Evolutionary conservation across 2,888 invertebrate species (phyloP).

Genomic region (Nomada flava): DNA sequence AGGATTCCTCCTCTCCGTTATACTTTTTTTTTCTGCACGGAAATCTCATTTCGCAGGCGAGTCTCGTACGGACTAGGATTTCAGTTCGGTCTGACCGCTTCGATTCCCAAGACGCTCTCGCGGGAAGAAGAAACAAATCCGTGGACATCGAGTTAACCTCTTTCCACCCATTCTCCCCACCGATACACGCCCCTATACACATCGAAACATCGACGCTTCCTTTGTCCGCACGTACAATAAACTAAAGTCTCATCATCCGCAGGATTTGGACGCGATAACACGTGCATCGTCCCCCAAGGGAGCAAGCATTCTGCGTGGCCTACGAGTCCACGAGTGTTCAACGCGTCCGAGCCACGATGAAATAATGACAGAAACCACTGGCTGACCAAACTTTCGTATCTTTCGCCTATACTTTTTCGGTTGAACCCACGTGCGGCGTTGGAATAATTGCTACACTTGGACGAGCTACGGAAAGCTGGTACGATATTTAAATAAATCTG

Average conservation of each 20-base stretch:
- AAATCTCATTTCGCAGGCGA: conserved; percentile 81
- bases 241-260: conserved; percentile 84
- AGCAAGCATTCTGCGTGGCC: conserved; percentile 11
- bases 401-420: background rate
- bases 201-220: conserved; percentile 51
- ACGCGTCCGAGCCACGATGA: conserved; percentile 28
- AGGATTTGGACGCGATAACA: conserved; percentile 83
- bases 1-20: conserved; percentile 16
- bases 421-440: too few relatives aligned
- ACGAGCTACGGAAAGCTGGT: too few relatives aligned
- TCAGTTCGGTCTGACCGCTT: conserved; percentile 67
- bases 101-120: conserved; percentile 61
- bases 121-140: conserved; percentile 68
- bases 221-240: conserved; percentile 82
- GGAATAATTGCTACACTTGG: too few relatives aligned
- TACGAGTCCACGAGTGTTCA: conserved; percentile 38
- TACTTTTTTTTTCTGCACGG: conserved; percentile 29
- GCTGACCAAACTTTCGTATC: conserved; percentile 25
- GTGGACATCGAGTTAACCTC: conserved; percentile 63
- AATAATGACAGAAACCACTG: conserved; percentile 60
- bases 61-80: conserved; percentile 79
- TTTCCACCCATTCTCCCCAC: conserved; percentile 56
- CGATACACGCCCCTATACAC: conserved; percentile 27
- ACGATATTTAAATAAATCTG: too few relatives aligned
- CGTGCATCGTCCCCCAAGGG: conserved; percentile 73